Evolutionary conservation across 2,888 invertebrate species (phyloP).

Genomic region (Cephus nigrinus): DNA sequence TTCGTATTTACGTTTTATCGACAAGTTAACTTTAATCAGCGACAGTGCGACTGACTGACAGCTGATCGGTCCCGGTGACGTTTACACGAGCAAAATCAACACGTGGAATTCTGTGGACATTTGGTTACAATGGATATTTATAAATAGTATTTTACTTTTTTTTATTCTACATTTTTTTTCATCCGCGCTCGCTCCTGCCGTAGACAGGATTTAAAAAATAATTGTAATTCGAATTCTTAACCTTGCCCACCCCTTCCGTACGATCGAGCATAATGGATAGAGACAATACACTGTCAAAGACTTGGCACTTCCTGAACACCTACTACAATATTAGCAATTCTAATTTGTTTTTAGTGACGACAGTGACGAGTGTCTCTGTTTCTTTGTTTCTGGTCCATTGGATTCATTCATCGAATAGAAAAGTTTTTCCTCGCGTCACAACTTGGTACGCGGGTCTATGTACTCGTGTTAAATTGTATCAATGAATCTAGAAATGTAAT

Average conservation of each 20-base stretch:
- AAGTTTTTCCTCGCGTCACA: no score
- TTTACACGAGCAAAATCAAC: neutral
- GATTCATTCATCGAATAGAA: no score
- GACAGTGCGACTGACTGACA: neutral
- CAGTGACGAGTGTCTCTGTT: neutral
- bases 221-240: neutral
- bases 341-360: neutral
- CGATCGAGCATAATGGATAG: neutral
- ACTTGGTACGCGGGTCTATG: no score
- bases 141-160: neutral
- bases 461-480: no score
- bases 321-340: slow-evolving; percentile 4
- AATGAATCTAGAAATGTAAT: no score
- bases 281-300: neutral
- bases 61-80: neutral
- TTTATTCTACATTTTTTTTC: neutral
- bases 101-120: neutral
- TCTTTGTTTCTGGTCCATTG: no score
- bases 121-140: neutral
- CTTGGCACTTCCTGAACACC: slow-evolving; percentile 3
- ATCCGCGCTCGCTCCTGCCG: no score
- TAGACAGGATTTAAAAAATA: neutral
- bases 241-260: neutral
- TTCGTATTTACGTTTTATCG: neutral
- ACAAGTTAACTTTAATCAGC: no score